Percentiles rank a stretch among this genome's conserved stretches.
Conservation (phyloP, 1,140 invertebrate genomes). For the Orius laevigatus region DNA sequence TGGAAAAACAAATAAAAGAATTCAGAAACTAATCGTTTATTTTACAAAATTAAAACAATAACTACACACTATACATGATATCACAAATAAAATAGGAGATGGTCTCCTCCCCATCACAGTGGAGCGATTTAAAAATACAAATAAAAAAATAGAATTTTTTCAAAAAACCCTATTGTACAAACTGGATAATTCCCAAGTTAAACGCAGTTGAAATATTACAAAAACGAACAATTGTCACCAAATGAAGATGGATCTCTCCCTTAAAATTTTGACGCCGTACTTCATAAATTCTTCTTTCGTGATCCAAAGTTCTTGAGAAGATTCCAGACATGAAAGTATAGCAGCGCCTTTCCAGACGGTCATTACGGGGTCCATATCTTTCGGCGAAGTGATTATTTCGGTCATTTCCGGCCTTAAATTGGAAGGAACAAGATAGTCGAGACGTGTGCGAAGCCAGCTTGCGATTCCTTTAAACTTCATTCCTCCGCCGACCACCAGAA, state of each 20-base stretch:
- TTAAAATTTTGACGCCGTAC: conserved; percentile 64
- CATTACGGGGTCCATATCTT: conserved; percentile 77
- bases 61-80: no score
- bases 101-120: no score
- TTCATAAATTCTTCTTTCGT: conserved; percentile 69
- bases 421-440: conserved; percentile 69
- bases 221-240: conserved; percentile 32
- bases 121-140: no score
- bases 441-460: conserved; percentile 74
- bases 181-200: no score
- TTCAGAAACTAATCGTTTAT: no score
- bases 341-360: conserved; percentile 88
- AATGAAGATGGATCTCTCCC: conserved; percentile 72
- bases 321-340: conserved; percentile 81
- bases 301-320: conserved; percentile 88
- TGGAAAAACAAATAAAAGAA: no score
- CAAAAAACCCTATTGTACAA: no score
- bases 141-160: no score
- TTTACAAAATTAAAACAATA: no score
- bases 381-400: conserved; percentile 64
- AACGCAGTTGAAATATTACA: no score
- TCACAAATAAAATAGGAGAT: no score
- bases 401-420: conserved; percentile 48
- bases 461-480: conserved; percentile 75
- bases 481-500: conserved; percentile 79